Conservation (phyloP, 1,140 invertebrate species). For the Trichonephila clavata region DNA sequence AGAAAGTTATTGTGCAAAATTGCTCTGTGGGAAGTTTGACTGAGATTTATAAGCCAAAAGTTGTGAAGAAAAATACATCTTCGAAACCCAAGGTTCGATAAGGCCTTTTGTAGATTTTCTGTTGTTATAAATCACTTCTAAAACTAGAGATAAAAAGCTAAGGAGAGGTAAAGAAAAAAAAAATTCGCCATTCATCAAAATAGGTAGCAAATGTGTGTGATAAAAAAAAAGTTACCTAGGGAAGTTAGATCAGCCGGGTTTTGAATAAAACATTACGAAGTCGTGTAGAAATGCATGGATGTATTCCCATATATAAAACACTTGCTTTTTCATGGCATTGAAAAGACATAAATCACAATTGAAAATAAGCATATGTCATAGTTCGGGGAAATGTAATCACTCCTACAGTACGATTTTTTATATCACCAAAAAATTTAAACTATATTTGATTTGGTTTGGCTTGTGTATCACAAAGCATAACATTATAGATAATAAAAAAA, state of each 20-base stretch:
- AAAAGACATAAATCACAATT: slow-evolving; percentile 8
- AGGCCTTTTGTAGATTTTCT: slow-evolving; percentile 19
- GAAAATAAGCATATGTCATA: background rate
- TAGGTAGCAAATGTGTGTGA: background rate
- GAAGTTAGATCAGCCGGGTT: background rate
- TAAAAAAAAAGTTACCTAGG: background rate
- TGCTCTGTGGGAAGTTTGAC: slow-evolving; percentile 15
- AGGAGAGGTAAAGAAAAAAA: background rate
- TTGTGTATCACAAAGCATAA: no score
- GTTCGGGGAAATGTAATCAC: background rate
- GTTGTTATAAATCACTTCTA: slow-evolving; percentile 32
- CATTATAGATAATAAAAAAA: no score
- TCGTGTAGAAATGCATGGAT: background rate
- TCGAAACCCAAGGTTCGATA: slow-evolving; percentile 17
- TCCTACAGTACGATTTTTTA: no score
- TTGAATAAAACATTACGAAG: slow-evolving; percentile 6
- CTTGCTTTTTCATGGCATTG: background rate
- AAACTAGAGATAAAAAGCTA: slow-evolving; percentile 38
- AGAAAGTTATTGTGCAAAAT: slow-evolving; percentile 25
- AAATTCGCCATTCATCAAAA: slow-evolving; percentile 15
- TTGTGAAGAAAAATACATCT: background rate
- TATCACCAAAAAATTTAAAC: no score
- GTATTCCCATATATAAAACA: background rate
- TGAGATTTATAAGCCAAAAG: slow-evolving; percentile 41
- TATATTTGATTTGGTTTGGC: no score